A percentile compares a stretch with the other conserved stretches of the same genome.
phyloP scores from a whole-genome alignment of 2,797 vertebrate species.

The Phylloscopus collybita region DNA sequence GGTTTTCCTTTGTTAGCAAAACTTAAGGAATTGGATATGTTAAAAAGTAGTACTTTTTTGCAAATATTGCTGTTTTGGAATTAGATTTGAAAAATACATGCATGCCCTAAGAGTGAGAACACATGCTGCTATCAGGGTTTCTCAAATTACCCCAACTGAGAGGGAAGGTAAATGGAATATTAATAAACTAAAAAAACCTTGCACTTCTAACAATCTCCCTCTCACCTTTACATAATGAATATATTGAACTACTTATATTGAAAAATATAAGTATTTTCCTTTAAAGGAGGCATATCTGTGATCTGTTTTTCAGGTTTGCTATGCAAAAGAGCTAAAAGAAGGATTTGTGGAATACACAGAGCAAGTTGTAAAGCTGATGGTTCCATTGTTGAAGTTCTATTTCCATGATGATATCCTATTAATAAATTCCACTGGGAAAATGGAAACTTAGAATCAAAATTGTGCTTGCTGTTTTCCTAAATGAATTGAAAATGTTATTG shows the following conservation, averaged over 20 bases:
- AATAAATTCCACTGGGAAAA: neutral
- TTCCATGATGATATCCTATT: constrained; percentile 99
- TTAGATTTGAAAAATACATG: neutral
- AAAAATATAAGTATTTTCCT: neutral
- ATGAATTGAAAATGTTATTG: neutral
- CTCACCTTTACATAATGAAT: neutral
- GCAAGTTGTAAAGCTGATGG: constrained; percentile 99
- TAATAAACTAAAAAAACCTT: neutral
- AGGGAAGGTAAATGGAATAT: neutral
- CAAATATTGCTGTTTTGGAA: neutral
- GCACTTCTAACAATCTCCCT: neutral
- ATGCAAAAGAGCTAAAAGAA: constrained; percentile 98
- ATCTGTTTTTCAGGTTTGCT: constrained; percentile 88
- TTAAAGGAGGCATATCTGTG: neutral
- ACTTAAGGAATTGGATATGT: neutral
- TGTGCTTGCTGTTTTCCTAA: neutral
- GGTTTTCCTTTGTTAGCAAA: neutral
- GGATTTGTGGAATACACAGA: constrained; percentile 98
- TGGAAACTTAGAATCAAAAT: neutral
- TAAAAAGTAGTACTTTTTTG: neutral
- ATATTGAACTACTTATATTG: neutral
- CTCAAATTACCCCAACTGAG: neutral
- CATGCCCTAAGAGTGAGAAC: neutral
- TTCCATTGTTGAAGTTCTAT: constrained; percentile 97
- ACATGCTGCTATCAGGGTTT: neutral